Evolutionary conservation across 2,888 invertebrate genomes (phyloP), one percentile per base, ranked within the genome.

Genomic region (Brenthis hecate): DNA sequence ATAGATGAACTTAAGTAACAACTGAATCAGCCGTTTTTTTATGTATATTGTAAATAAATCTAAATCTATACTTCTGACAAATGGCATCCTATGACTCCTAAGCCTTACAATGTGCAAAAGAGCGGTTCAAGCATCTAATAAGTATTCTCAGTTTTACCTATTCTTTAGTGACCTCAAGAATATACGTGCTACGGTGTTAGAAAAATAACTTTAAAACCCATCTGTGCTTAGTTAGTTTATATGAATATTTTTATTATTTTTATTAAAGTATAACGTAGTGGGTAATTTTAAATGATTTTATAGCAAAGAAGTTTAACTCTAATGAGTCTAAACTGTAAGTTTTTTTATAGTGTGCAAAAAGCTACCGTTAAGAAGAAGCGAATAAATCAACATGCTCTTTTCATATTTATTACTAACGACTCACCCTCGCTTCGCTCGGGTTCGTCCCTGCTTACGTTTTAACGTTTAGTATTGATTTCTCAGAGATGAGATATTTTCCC

Each of bases 121-220:
- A 63, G 16, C 19, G 62, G 50, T 63, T 36, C 61, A 63, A 62
- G 16, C 23, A 13, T 47, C 58, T 66, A 56, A 67, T 55, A 63
- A 57, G 43, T 68, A 68, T 63, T 63, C 67, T 14, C 57, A 62
- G 61, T 67, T 63, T 63, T 56, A 28, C 48, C 28, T 53, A 56
- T 67, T 43, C 51, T 51, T 53, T 53, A 47, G 56, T 56, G 63
- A 68, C 63, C 57, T 63, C 54, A 56, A 63, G 57, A 57, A 63
- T 51, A 67, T 50, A 60, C n/a, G 14, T n/a, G n/a, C 23, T 48
- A 48, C 48, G 48, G 19, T 62, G 60, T 47, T 50, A 23, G 54
- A 28, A 54, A 60, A 60, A 61, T 60, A 57, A 47, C 43, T 43
- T 48, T 66, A 48, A 65, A 60, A 55, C 55, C 54, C 66, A 66